Evolutionary conservation across 1,140 invertebrate species (phyloP), one percentile per base, ranked within the genome.

Genomic region (Stegodyphus dumicola): DNA sequence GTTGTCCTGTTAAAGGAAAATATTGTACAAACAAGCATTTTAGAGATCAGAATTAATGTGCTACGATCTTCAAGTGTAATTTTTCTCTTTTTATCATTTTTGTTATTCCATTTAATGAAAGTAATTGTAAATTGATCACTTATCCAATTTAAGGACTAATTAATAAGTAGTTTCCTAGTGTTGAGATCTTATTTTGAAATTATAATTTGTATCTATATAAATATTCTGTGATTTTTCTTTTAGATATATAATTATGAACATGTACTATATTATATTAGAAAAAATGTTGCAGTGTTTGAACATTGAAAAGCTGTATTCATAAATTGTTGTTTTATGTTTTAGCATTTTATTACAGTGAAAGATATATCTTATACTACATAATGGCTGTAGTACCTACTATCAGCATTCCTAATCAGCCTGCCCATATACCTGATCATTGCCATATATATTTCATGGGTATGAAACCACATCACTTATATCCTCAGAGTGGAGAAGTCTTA

Each of bases 321-420:
- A 33, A 33, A 33, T 33, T 33, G 33, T 33, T 33, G 3, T 33
- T 33, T 33, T 33, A 33, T 33, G 33, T 33, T 33, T 33, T 33
- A 33, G 33, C 33, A 33, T 33, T 33, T 33, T 33, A n/a, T n/a
- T n/a, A n/a, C n/a, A n/a, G n/a, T n/a, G n/a, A n/a, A n/a, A n/a
- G n/a, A n/a, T n/a, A 33, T 33, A 33, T 33, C 33, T 33, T 33
- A 33, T 33, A 33, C 51, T 18, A 53, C 15, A 85, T 48, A 49
- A 79, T 85, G 81, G 81, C 81, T 76, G 73, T 85, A 56, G 81
- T 77, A 51, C 81, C 81, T n/a, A 76, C 81, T 60, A 17, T 85
- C 18, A 85, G 70, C 74, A 85, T 77, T 56, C n/a, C 76, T 70
- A 48, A 67, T 33, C 75, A 77, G 52, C 33, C 84, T 6, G 7